Evolutionary conservation across 2,113 vertebrate species (phyloP).

Genomic region (Arizona elegans): DNA sequence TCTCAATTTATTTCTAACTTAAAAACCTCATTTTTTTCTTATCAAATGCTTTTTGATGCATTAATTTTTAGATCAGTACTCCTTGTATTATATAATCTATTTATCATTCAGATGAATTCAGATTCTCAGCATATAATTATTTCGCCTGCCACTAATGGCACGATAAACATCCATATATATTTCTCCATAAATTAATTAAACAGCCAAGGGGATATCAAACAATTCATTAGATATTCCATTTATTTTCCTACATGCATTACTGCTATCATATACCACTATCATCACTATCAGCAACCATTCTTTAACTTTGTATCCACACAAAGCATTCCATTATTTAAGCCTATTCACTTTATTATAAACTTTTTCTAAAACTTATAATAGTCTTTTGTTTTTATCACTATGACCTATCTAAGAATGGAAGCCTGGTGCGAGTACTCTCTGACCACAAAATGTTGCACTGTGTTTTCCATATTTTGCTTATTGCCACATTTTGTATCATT

Average conservation of each 20-base stretch:
- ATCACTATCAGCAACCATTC: background rate
- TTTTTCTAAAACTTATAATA: background rate
- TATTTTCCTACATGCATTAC: background rate
- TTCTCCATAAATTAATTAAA: background rate
- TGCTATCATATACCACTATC: background rate
- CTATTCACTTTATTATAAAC: background rate
- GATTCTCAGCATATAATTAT: background rate
- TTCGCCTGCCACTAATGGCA: background rate
- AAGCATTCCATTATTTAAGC: background rate
- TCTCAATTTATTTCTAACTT: background rate
- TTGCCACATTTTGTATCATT: background rate
- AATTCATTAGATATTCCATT: background rate
- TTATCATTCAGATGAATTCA: background rate
- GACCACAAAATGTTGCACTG: background rate
- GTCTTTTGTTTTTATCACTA: background rate
- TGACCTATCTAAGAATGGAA: background rate
- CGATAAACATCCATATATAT: background rate
- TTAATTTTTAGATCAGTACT: background rate
- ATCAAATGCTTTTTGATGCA: background rate
- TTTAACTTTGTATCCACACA: background rate
- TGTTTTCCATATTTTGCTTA: background rate
- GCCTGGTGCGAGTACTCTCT: background rate
- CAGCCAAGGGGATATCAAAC: background rate
- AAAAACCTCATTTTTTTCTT: background rate
- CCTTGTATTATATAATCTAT: background rate